Percentiles rank a stretch among this genome's conserved stretches.
Evolutionary conservation across 1,140 invertebrate genomes (phyloP).

Genomic region (Aethina tumida): DNA sequence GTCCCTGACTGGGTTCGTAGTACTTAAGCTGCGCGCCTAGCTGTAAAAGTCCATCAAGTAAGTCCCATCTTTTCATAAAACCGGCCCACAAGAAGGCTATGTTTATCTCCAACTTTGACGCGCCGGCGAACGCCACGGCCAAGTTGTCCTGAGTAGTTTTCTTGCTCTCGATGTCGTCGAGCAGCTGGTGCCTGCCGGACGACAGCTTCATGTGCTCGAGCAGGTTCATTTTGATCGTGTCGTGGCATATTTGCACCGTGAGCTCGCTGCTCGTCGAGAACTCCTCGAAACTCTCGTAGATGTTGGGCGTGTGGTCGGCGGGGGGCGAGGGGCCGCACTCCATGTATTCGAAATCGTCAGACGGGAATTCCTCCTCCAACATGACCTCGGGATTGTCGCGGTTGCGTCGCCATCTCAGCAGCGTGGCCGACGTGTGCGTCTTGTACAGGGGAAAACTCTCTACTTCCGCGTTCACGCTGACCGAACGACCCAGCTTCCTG

Average conservation of each 20-base stretch:
- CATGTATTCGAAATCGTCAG: conserved; percentile 58
- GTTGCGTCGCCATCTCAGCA: conserved; percentile 28
- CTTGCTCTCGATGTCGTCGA: conserved; percentile 59
- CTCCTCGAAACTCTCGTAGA: conserved; percentile 65
- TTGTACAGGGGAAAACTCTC: conserved; percentile 35
- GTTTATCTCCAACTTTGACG: conserved; percentile 54
- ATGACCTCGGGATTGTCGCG: conserved; percentile 46
- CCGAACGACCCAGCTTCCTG: conserved; percentile 31
- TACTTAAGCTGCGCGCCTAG: conserved; percentile 55
- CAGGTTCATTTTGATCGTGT: conserved; percentile 58
- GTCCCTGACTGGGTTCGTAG: conserved; percentile 52
- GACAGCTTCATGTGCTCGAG: conserved; percentile 58
- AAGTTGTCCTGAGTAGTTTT: conserved; percentile 48
- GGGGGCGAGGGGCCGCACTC: conserved; percentile 62
- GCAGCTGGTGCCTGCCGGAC: conserved; percentile 50
- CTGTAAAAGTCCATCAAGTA: conserved; percentile 48
- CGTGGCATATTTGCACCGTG: conserved; percentile 60
- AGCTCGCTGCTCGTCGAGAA: conserved; percentile 50
- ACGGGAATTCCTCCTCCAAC: conserved; percentile 52
- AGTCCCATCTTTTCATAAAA: conserved; percentile 54
- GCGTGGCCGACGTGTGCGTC: conserved; percentile 20
- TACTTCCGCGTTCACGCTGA: conserved; percentile 31
- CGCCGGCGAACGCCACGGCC: conserved; percentile 38
- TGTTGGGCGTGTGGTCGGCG: conserved; percentile 60
- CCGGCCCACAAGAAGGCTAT: conserved; percentile 58